Base-by-base conservation (phyloP, 2,888 invertebrate genomes). In the Parnassius apollo region DNA sequence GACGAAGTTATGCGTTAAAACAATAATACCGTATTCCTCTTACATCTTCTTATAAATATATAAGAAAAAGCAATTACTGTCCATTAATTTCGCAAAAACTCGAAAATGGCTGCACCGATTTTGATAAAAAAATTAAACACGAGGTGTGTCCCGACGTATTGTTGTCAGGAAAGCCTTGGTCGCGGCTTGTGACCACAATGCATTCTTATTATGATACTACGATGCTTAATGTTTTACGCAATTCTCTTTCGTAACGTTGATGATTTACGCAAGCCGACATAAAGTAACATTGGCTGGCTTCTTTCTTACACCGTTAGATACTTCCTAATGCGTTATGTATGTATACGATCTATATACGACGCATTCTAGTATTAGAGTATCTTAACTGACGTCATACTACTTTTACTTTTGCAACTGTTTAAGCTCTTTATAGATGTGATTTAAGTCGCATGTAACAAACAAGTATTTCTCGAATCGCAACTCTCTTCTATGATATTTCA, bases 81-180 rank as follows among this genome's bases (percentile, higher is more conserved):
- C 18, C 18, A 18, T 18, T 18, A 18, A 1, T 18, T 1, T 1
- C 18, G 18, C 18, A 18, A 18, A 18, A 18, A 18, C 18, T 18
- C 1, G 18, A 18, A 18, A 18, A 1, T 18, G 18, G 18, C 18
- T 18, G 18, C 1, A 1, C 18, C 18, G 1, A 18, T 18, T 18
- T 18, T 18, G 1, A 18, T 18, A 1, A 18, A 18, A 18, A 18
- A 18, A 78, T 78, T 79, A 63, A 67, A 66, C 53, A 78, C 76
- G 79, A 78, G 79, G 81, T 75, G 73, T 70, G 79, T 77, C 76
- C 56, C 68, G 70, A 69, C 77, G 76, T 75, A 81, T 83, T 83
- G 82, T 83, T 82, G 79, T 80, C 78, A 81, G 77, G 81, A 81
- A 82, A 86, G 80, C 84, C 86, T 88, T 86, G 85, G 83, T 82